These are phyloP conservation scores for Beroe forskalii DNA, from an alignment of 37 sponge, comb jelly and placozoan genomes.

Conservation along the genomic window DNA sequence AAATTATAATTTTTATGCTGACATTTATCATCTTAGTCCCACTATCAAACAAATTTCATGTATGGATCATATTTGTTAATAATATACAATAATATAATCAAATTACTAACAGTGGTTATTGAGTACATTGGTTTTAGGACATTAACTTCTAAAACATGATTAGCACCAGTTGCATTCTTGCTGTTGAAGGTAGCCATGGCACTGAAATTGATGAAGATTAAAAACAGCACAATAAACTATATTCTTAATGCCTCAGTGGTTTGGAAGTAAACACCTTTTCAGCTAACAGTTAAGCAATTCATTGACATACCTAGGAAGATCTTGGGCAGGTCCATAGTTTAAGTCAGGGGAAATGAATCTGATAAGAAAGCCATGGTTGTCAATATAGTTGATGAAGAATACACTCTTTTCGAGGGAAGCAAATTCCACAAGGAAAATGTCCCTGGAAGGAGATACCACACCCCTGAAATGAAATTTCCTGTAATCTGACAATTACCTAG, in stretches of 20 bases:
- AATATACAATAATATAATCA: too few relatives aligned
- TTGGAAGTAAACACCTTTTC: too few relatives aligned
- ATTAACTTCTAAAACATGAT: slow-evolving; percentile 56
- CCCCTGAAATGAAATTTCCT: slow-evolving; percentile 49
- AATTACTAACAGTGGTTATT: too few relatives aligned
- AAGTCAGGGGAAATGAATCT: slow-evolving; percentile 23
- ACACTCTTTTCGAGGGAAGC: not conserved
- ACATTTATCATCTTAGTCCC: too few relatives aligned
- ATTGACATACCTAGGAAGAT: slow-evolving; percentile 57
- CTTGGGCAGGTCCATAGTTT: slow-evolving; percentile 54
- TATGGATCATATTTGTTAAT: too few relatives aligned
- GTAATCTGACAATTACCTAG: too few relatives aligned
- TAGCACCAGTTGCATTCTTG: slow-evolving; percentile 19
- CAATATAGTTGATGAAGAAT: slow-evolving; percentile 31
- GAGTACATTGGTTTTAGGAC: slow-evolving; percentile 53
- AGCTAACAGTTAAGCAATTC: too few relatives aligned
- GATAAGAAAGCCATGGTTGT: slow-evolving; percentile 48
- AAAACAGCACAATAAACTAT: too few relatives aligned
- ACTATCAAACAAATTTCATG: too few relatives aligned
- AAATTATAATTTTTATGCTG: too few relatives aligned
- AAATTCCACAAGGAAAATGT: slow-evolving; percentile 58
- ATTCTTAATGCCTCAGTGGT: not conserved
- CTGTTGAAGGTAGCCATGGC: slow-evolving; percentile 5
- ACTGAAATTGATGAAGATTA: not conserved
- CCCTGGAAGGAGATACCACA: slow-evolving; percentile 41